A percentile compares a stretch with the other conserved stretches of the same genome.
These are phyloP conservation scores for Plectropomus leopardus DNA, from an alignment of 2,113 vertebrate genomes.

Conservation along the genomic window DNA sequence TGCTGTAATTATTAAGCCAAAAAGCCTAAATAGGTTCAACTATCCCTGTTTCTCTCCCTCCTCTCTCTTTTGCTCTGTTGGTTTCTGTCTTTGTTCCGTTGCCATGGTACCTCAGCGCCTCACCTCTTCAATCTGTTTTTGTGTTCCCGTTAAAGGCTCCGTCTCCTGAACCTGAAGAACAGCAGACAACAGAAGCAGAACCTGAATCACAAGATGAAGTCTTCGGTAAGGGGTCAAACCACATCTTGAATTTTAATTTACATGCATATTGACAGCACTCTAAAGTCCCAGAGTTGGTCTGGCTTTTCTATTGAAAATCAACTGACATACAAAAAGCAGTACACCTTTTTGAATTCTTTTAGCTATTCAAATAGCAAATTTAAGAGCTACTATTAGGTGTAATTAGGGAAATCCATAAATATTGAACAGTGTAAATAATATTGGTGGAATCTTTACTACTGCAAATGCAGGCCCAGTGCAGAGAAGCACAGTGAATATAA, in stretches of 20 bases:
- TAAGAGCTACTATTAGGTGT: not conserved
- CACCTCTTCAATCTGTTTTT: conserved; percentile 76
- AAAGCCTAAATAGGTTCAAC: conserved; percentile 3
- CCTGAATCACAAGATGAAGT: conserved; percentile 89
- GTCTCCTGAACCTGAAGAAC: conserved; percentile 63
- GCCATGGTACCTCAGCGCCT: conserved; percentile 75
- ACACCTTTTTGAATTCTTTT: not conserved
- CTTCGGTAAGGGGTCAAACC: conserved; percentile 86
- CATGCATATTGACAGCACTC: not conserved
- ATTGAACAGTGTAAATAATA: not conserved
- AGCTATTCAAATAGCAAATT: not conserved
- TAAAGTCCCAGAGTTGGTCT: not conserved
- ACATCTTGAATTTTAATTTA: not conserved
- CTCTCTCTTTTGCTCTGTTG: conserved; percentile 15
- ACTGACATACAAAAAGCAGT: not conserved
- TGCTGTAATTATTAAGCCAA: conserved; percentile 20
- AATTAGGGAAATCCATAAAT: not conserved
- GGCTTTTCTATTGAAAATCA: not conserved
- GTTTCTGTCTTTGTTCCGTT: conserved; percentile 69
- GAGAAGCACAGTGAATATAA: not conserved
- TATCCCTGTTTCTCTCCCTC: not conserved
- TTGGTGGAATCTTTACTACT: not conserved
- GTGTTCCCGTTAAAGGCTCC: conserved; percentile 72
- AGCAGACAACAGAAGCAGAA: conserved; percentile 21
- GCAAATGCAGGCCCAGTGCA: not conserved